Base-by-base conservation (phyloP, 2,888 invertebrate species). In the Macrophya annulata region DNA sequence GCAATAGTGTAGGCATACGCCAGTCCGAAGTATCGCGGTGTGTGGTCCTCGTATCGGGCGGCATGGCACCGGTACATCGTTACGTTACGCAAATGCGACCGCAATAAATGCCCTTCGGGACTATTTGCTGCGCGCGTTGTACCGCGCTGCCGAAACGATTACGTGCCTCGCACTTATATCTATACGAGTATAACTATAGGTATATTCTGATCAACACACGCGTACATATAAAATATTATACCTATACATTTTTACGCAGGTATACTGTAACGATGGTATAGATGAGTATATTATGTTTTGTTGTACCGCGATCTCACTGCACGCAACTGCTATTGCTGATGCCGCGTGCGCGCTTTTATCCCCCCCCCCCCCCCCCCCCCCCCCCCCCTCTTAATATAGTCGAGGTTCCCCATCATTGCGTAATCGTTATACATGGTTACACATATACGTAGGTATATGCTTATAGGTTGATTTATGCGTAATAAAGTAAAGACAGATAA, bases 31-130 rank as follows among this genome's bases (percentile, higher is more conserved):
- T 9, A 17, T 77, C 77, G n/a, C 77, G 51, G 77, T 37, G 77
- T 77, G 77, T 77, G 77, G 77, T 77, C 77, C 25, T 45, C 45
- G 43, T 15, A 51, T 51, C 51, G 77, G 45, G n/a, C 51, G 55
- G 55, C 55, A 37, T 51, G 12, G 77, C 31, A 31, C 37, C 10
- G 10, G 15, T 48, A 68, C 77, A 31, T 77, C 77, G 77, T 77
- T 77, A 77, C 77, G 77, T 87, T 87, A 88, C 88, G 87, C 86
- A 87, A 87, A 86, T 87, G 86, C 86, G 86, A 88, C 86, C 88
- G 87, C 87, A 87, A 87, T 88, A 88, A 88, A 88, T 88, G 88
- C 87, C 88, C 85, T 87, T 81, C 83, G 85, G 85, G 59, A 48
- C 48, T 84, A 85, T 85, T 85, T 82, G 83, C 68, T 45, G 25